Evolutionary conservation across 2,113 vertebrate genomes (phyloP).

Genomic region (Fulica atra): DNA sequence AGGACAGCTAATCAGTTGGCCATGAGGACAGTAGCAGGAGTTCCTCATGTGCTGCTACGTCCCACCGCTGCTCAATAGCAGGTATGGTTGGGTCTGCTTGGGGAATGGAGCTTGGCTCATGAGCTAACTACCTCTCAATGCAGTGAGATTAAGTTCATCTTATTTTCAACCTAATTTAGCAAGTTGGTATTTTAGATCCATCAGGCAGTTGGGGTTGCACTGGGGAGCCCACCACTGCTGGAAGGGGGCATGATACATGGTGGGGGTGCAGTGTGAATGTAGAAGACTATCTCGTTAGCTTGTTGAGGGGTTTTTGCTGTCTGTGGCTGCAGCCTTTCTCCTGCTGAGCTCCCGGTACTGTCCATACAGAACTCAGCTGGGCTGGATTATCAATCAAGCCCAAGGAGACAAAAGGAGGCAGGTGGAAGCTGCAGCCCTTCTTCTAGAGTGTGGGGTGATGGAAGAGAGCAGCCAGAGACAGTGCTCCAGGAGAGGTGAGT

Average conservation of each 20-base stretch:
- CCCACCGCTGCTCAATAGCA: neutral
- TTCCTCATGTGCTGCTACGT: neutral
- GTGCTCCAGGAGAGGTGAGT: neutral
- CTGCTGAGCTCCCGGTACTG: neutral
- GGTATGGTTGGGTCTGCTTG: neutral
- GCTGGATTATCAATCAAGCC: neutral
- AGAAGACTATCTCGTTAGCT: neutral
- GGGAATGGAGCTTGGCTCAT: neutral
- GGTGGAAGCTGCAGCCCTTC: neutral
- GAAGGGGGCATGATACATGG: neutral
- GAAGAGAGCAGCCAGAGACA: rapidly evolving
- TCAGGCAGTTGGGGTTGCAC: neutral
- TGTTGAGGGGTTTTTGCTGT: neutral
- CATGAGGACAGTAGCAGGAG: neutral
- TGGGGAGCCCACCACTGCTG: neutral
- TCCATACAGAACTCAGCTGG: neutral
- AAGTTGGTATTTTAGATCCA: neutral
- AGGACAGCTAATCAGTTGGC: neutral
- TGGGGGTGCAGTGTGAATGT: neutral
- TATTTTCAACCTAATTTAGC: neutral
- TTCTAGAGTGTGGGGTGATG: rapidly evolving
- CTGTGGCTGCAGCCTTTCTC: neutral
- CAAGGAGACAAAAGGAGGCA: neutral
- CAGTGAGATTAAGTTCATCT: neutral
- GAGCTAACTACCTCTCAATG: neutral